phyloP scores from a whole-genome alignment of 2,888 invertebrate species.

The Hybos culiciformis region DNA sequence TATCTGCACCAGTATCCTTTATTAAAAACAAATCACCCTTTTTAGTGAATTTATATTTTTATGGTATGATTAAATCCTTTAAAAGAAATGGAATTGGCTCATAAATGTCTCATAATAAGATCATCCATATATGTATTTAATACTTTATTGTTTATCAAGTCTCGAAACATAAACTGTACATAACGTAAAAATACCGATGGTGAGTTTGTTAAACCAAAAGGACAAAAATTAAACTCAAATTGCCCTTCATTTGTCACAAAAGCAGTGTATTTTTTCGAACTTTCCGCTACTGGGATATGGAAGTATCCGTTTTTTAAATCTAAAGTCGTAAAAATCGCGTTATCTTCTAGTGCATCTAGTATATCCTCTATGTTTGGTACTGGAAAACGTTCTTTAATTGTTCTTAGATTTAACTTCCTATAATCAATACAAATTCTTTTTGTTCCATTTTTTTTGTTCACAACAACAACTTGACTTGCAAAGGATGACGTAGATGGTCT shows the following conservation, averaged over 20 bases:
- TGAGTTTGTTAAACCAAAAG: constrained; percentile 19
- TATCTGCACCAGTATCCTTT: not conserved
- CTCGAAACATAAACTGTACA: constrained; percentile 11
- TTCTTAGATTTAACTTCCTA: constrained; percentile 19
- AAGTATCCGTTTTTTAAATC: constrained; percentile 9
- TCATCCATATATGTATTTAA: constrained; percentile 14
- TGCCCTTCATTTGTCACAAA: constrained; percentile 21
- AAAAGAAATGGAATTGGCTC: not conserved
- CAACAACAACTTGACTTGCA: constrained; percentile 20
- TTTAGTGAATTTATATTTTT: constrained; percentile 1
- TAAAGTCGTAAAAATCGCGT: constrained; percentile 4
- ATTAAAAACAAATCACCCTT: not conserved
- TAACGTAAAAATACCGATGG: constrained; percentile 16
- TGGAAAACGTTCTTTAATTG: constrained; percentile 13
- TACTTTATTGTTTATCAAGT: constrained; percentile 11
- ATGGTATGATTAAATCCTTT: not conserved
- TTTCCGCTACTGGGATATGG: constrained; percentile 5
- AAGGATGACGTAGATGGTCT: constrained; percentile 20
- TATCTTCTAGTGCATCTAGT: not conserved
- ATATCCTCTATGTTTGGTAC: constrained; percentile 19
- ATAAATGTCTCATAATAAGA: constrained; percentile 9
- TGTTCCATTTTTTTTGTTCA: constrained; percentile 19
- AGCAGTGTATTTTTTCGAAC: constrained; percentile 13
- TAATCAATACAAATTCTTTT: constrained; percentile 21
- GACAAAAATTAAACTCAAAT: constrained; percentile 20